Percentiles rank a stretch among this genome's conserved stretches.
phyloP scores from a whole-genome alignment of 2,797 vertebrate genomes.

The Gila robusta region DNA sequence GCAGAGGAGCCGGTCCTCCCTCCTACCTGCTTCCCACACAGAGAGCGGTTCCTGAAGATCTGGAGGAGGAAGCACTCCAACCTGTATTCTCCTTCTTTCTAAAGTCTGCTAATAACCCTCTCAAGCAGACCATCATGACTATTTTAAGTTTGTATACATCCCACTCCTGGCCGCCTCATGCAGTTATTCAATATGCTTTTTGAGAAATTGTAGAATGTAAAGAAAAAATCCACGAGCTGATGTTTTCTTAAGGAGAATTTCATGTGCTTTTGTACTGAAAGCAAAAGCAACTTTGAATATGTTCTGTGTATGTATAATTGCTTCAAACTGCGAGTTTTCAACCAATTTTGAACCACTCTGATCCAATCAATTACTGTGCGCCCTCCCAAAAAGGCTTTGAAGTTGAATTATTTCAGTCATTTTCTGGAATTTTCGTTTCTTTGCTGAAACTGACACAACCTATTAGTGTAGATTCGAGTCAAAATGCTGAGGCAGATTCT shows the following conservation, averaged over 20 bases:
- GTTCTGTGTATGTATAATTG: background rate
- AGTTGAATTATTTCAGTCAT: background rate
- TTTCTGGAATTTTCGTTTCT: background rate
- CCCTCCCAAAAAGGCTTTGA: background rate
- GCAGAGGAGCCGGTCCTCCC: constrained; percentile 30
- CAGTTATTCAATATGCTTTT: constrained; percentile 3
- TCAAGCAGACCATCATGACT: constrained; percentile 28
- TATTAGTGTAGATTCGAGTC: constrained; percentile 20
- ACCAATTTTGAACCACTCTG: background rate
- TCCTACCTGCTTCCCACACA: constrained; percentile 60
- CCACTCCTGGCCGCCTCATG: constrained; percentile 32
- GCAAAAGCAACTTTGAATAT: background rate
- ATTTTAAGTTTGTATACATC: constrained; percentile 41
- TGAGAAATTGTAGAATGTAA: background rate
- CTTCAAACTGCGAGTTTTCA: background rate
- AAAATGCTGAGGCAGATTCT: constrained; percentile 14
- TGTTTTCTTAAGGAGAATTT: background rate
- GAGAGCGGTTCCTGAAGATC: constrained; percentile 42
- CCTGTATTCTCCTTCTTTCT: constrained; percentile 20
- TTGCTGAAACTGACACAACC: background rate
- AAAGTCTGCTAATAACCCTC: constrained; percentile 51
- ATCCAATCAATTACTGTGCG: background rate
- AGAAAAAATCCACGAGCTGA: background rate
- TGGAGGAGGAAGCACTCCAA: constrained; percentile 58
- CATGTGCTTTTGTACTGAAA: background rate